Conservation (phyloP, 2,888 invertebrate genomes). For the Panzeria rudis region DNA sequence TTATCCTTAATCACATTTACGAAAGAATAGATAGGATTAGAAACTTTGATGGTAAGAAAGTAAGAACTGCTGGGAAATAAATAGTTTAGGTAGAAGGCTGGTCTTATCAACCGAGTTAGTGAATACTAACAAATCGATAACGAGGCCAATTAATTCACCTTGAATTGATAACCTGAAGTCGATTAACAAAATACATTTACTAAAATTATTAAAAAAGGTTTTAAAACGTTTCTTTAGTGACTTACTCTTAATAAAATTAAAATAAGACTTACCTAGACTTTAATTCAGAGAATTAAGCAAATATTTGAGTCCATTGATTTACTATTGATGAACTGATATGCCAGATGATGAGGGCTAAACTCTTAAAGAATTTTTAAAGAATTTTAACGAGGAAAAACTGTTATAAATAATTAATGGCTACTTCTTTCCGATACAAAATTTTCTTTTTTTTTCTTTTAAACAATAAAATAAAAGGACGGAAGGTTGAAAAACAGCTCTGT, state of each 20-base stretch:
- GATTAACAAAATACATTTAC: not conserved
- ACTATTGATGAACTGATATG: not conserved
- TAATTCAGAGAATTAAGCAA: constrained; percentile 17
- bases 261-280: constrained; percentile 32
- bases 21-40: too few relatives aligned
- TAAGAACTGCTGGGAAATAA: too few relatives aligned
- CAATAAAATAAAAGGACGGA: constrained; percentile 13
- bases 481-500: not conserved
- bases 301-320: constrained; percentile 2
- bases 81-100: too few relatives aligned
- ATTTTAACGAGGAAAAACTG: constrained; percentile 27
- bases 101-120: too few relatives aligned
- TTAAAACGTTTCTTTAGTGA: too few relatives aligned
- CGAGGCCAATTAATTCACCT: too few relatives aligned
- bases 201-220: too few relatives aligned
- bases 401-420: constrained; percentile 34
- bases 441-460: constrained; percentile 21
- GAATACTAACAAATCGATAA: too few relatives aligned
- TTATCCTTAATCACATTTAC: too few relatives aligned
- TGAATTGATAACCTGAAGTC: too few relatives aligned
- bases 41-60: too few relatives aligned
- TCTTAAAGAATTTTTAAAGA: not conserved
- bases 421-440: constrained; percentile 2
- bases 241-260: not conserved
- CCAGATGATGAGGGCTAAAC: constrained; percentile 2